Percentiles rank a stretch among this genome's conserved stretches.
These are phyloP conservation scores for Drosophila arawakana DNA, from an alignment of 1,140 invertebrate genomes.

Conservation along the genomic window DNA sequence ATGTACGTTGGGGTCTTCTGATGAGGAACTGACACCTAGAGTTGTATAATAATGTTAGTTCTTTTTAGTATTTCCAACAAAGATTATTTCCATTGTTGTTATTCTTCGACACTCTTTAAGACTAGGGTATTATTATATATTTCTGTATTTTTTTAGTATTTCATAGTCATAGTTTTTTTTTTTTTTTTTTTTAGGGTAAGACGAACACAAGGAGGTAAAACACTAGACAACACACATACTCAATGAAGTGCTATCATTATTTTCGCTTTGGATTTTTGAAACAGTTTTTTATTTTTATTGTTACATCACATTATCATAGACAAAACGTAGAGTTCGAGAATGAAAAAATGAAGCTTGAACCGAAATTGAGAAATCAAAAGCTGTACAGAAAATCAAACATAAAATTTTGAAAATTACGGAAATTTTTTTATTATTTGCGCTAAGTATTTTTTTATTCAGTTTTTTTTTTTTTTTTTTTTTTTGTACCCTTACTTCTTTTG, in stretches of 20 bases:
- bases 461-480: conserved; percentile 31
- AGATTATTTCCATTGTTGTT: conserved; percentile 17
- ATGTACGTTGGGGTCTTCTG: conserved; percentile 1
- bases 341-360: conserved; percentile 30
- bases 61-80: conserved; percentile 7
- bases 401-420: conserved; percentile 52
- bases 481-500: conserved; percentile 28
- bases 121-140: conserved; percentile 25
- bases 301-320: conserved; percentile 42
- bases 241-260: conserved; percentile 85
- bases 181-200: conserved; percentile 85
- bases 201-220: conserved; percentile 89
- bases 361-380: conserved; percentile 43
- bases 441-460: conserved; percentile 40
- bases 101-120: conserved; percentile 18
- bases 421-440: conserved; percentile 46
- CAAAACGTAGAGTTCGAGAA: conserved; percentile 60
- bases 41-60: conserved; percentile 8
- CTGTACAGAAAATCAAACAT: conserved; percentile 39
- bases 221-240: conserved; percentile 90
- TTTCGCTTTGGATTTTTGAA: conserved; percentile 73
- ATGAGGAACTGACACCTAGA: conserved; percentile 12
- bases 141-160: conserved; percentile 44
- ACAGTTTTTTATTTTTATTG: conserved; percentile 55
- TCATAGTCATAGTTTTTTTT: conserved; percentile 48